phyloP scores from a whole-genome alignment of 2,113 vertebrate genomes.

The Aleadryas rufinucha region DNA sequence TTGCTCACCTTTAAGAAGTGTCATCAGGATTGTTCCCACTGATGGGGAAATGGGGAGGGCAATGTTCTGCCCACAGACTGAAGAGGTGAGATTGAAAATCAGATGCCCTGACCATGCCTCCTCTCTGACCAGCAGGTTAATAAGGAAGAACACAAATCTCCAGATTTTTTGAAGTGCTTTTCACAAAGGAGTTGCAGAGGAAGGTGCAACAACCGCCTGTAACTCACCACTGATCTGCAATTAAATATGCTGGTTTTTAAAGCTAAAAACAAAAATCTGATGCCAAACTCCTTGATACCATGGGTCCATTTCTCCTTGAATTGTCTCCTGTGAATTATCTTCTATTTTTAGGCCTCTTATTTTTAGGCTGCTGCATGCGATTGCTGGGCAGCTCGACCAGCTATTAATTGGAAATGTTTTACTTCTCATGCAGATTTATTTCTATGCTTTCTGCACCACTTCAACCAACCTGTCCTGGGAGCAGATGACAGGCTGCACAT shows the following conservation, averaged over 20 bases:
- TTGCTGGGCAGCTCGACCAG: slow-evolving; percentile 7
- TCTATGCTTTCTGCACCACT: not conserved
- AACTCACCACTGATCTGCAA: not conserved
- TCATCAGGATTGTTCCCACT: not conserved
- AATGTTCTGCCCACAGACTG: not conserved
- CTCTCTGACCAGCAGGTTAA: not conserved
- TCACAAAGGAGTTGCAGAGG: not conserved
- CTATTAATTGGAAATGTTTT: slow-evolving; percentile 27
- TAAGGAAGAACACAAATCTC: not conserved
- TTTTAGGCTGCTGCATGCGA: slow-evolving; percentile 44
- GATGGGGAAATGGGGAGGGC: not conserved
- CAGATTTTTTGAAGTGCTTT: not conserved
- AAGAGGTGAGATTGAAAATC: not conserved
- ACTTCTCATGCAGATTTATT: slow-evolving; percentile 7
- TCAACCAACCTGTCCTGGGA: not conserved
- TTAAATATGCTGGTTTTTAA: not conserved
- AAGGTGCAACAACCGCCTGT: not conserved
- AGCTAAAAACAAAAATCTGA: not conserved
- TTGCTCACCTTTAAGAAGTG: not conserved
- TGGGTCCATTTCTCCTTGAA: slow-evolving; percentile 39
- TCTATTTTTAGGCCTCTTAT: slow-evolving; percentile 57
- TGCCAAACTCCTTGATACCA: not conserved
- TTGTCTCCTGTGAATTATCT: slow-evolving; percentile 45
- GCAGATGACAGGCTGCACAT: not conserved
- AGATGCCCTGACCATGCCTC: not conserved